These are phyloP conservation scores for Caranx melampygus DNA, from an alignment of 2,113 vertebrate genomes.

Conservation along the genomic window DNA sequence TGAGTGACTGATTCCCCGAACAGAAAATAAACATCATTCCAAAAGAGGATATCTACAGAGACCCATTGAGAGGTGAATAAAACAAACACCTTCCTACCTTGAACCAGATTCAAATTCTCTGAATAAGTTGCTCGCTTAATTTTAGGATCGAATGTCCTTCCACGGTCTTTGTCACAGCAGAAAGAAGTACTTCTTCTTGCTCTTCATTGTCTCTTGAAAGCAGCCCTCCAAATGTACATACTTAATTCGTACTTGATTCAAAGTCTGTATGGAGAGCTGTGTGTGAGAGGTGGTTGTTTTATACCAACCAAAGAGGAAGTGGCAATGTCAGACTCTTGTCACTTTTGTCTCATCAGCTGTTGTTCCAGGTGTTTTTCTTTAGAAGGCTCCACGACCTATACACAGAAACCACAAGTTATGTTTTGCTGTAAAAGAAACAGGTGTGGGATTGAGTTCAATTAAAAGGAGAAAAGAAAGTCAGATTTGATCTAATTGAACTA, in stretches of 20 bases:
- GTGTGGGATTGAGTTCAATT: constrained; percentile 21
- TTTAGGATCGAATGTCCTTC: background rate
- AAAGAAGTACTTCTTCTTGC: background rate
- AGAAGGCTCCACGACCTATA: background rate
- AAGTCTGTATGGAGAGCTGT: background rate
- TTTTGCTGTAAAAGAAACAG: constrained; percentile 57
- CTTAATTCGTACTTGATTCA: background rate
- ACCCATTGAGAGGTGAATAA: background rate
- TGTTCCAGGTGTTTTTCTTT: background rate
- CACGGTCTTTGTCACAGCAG: background rate
- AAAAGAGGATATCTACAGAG: background rate
- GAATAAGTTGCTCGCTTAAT: background rate
- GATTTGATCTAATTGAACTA: background rate
- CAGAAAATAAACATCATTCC: background rate
- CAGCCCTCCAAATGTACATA: background rate
- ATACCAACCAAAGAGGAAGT: constrained; percentile 64
- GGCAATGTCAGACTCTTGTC: background rate
- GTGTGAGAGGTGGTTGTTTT: constrained; percentile 13
- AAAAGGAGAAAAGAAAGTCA: constrained; percentile 56
- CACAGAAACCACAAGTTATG: constrained; percentile 36
- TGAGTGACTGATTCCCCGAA: background rate
- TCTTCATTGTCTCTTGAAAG: background rate
- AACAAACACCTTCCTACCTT: constrained; percentile 53
- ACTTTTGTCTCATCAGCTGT: background rate
- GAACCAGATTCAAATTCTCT: background rate